Conservation (phyloP, 1,140 invertebrate genomes). For the Stegodyphus mimosarum region DNA sequence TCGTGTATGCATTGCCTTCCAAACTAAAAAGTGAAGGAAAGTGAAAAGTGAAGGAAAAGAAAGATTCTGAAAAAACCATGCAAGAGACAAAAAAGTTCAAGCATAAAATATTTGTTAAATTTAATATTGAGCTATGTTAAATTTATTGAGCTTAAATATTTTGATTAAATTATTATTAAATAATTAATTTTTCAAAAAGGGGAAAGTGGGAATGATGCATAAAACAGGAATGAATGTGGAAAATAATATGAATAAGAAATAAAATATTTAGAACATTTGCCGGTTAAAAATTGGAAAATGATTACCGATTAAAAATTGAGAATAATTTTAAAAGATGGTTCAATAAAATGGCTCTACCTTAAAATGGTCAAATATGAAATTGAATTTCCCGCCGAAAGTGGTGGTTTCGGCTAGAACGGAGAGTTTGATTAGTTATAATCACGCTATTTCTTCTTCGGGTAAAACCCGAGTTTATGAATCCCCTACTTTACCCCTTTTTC, state of each 20-base stretch:
- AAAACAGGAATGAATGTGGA: conserved; percentile 11
- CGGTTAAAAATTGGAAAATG: neutral
- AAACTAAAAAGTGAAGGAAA: neutral
- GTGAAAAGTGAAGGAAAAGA: conserved; percentile 5
- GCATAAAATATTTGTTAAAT: neutral
- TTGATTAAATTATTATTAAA: neutral
- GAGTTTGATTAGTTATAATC: conserved; percentile 41
- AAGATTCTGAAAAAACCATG: neutral
- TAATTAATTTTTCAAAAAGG: neutral
- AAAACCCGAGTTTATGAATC: conserved; percentile 40
- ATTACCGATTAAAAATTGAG: conserved; percentile 5
- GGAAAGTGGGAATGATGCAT: neutral
- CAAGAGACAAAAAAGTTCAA: neutral
- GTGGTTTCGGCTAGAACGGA: conserved; percentile 54
- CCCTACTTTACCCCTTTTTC: neutral
- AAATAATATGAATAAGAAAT: neutral
- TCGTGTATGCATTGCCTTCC: neutral
- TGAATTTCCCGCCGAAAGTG: conserved; percentile 48
- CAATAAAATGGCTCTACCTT: conserved; percentile 58
- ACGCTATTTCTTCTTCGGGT: conserved; percentile 30
- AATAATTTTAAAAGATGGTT: conserved; percentile 15
- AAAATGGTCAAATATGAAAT: conserved; percentile 59
- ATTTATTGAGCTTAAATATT: no score
- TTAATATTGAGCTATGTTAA: neutral
- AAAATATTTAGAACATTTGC: neutral